Conservation (phyloP, 1,140 invertebrate genomes). For the Nephotettix cincticeps region DNA sequence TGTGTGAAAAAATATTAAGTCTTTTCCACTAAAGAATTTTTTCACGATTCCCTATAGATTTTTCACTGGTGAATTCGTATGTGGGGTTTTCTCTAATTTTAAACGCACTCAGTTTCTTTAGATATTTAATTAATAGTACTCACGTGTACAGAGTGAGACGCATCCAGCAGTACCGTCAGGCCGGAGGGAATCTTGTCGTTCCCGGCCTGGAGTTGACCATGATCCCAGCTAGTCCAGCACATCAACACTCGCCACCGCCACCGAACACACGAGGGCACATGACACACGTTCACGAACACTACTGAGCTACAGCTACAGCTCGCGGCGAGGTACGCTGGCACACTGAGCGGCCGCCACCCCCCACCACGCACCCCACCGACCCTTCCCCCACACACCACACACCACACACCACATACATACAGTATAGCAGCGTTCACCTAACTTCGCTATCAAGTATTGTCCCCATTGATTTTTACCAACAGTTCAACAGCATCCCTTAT, state of each 20-base stretch:
- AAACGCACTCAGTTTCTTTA: too few relatives aligned
- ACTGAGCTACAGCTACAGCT: too few relatives aligned
- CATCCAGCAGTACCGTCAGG: conserved; percentile 54
- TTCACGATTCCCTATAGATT: too few relatives aligned
- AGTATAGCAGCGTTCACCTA: too few relatives aligned
- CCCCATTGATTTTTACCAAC: too few relatives aligned
- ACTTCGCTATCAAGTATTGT: too few relatives aligned
- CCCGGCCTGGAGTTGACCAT: conserved; percentile 51
- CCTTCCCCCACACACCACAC: neutral
- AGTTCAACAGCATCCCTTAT: too few relatives aligned
- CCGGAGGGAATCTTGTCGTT: conserved; percentile 56
- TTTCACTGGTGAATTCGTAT: too few relatives aligned
- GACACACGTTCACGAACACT: neutral
- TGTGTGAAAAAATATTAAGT: too few relatives aligned
- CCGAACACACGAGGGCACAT: neutral
- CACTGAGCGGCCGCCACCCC: neutral
- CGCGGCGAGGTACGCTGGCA: neutral
- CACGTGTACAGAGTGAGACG: conserved; percentile 58
- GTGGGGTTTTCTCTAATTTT: too few relatives aligned
- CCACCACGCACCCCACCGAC: neutral
- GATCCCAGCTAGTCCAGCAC: conserved; percentile 20
- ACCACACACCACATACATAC: too few relatives aligned
- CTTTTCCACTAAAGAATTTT: too few relatives aligned
- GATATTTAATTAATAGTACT: conserved; percentile 40
- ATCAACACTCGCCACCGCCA: conserved; percentile 1